These are phyloP conservation scores for Synergus itoensis DNA, from an alignment of 2,888 invertebrate species.

Conservation along the genomic window DNA sequence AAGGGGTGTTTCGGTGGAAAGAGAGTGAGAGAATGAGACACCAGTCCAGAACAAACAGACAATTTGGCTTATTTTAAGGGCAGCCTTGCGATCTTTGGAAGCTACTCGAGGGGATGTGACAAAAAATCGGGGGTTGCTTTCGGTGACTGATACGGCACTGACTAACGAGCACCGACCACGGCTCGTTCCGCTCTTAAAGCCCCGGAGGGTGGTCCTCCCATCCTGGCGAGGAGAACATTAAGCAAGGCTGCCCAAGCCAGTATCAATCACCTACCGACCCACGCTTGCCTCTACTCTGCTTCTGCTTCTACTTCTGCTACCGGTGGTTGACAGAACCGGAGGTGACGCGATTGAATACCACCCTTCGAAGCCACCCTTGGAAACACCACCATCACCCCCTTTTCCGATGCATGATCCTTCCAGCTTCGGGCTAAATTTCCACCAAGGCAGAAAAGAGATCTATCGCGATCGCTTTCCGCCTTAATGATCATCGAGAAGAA, in stretches of 20 bases:
- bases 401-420: slow-evolving; percentile 7
- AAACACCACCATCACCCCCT: background rate
- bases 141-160: slow-evolving; percentile 74
- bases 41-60: slow-evolving; percentile 70
- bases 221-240: slow-evolving; percentile 65
- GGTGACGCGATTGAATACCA: slow-evolving; percentile 71
- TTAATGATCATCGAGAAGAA: slow-evolving; percentile 12
- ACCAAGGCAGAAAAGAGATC: slow-evolving; percentile 33
- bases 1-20: slow-evolving; percentile 52
- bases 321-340: slow-evolving; percentile 66
- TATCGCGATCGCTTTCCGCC: slow-evolving; percentile 30
- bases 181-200: slow-evolving; percentile 66
- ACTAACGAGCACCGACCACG: slow-evolving; percentile 72
- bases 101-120: slow-evolving; percentile 55
- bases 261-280: slow-evolving; percentile 73
- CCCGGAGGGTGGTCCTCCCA: slow-evolving; percentile 60
- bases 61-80: slow-evolving; percentile 72
- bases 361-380: slow-evolving; percentile 50
- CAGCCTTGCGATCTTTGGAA: slow-evolving; percentile 54
- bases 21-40: slow-evolving; percentile 53
- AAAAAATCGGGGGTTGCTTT: slow-evolving; percentile 70
- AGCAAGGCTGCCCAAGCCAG: slow-evolving; percentile 72
- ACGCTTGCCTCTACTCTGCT: slow-evolving; percentile 43
- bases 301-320: slow-evolving; percentile 38
- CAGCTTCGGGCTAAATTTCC: slow-evolving; percentile 5